A percentile compares a stretch with the other conserved stretches of the same genome.
Evolutionary conservation across 2,113 vertebrate species (phyloP).

Genomic region (Pampusana beccarii): DNA sequence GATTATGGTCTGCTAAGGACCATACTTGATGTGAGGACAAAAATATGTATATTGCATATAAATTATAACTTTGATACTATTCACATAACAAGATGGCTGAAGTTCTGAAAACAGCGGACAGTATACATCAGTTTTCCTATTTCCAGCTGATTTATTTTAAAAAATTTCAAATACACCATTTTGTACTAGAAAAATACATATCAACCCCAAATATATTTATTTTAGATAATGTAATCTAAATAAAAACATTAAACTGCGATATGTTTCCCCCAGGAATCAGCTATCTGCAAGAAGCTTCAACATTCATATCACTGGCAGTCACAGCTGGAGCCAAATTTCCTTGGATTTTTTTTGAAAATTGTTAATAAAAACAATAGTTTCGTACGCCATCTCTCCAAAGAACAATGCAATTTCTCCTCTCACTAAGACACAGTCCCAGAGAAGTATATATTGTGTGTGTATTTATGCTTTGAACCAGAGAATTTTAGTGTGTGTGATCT

Average conservation of each 20-base stretch:
- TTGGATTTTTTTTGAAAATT: not conserved
- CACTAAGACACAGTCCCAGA: not conserved
- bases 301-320: not conserved
- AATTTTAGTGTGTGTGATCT: not conserved
- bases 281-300: not conserved
- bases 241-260: conserved; percentile 21
- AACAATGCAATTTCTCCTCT: not conserved
- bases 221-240: conserved; percentile 41
- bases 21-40: not conserved
- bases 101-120: not conserved
- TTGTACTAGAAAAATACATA: not conserved
- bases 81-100: not conserved
- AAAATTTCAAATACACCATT: not conserved
- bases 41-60: not conserved
- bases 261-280: not conserved
- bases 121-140: not conserved
- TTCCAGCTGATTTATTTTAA: not conserved
- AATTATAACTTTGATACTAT: not conserved
- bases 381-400: not conserved
- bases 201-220: not conserved
- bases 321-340: not conserved
- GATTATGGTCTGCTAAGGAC: not conserved
- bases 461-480: not conserved
- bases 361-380: not conserved
- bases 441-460: not conserved